phyloP scores from a whole-genome alignment of 2,888 invertebrate genomes.

The Mesopsocus fuscifrons region DNA sequence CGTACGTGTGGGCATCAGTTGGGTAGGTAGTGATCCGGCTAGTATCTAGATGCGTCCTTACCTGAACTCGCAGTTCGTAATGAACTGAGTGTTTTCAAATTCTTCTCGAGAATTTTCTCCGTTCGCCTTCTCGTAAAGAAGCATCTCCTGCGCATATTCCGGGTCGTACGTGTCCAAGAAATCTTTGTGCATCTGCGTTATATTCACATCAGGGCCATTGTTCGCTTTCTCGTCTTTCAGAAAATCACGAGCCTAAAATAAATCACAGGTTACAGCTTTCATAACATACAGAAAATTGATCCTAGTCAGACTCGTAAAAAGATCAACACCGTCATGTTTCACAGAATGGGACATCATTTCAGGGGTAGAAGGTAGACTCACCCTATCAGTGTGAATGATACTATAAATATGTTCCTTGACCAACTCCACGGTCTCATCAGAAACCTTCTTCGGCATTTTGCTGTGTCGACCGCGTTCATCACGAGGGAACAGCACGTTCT shows the following conservation, averaged over 20 bases:
- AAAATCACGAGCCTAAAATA: conserved; percentile 26
- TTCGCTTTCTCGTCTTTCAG: conserved; percentile 33
- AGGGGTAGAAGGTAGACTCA: no score
- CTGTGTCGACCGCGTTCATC: conserved; percentile 35
- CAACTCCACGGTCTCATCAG: conserved; percentile 30
- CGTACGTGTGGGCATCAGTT: no score
- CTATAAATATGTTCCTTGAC: conserved; percentile 35
- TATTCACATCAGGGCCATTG: conserved; percentile 32
- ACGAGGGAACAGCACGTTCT: conserved; percentile 35
- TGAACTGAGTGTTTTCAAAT: no score
- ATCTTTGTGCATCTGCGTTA: conserved; percentile 37
- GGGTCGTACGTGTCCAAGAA: conserved; percentile 35
- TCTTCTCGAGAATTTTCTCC: no score
- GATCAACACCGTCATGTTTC: no score
- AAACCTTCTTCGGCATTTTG: conserved; percentile 31
- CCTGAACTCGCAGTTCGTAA: no score
- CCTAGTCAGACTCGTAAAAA: no score
- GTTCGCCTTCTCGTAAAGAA: conserved; percentile 32
- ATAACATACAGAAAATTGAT: no score
- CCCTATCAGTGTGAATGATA: conserved; percentile 31
- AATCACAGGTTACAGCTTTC: no score
- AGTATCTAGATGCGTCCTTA: no score
- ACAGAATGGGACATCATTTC: no score
- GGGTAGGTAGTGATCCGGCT: no score
- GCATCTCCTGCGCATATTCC: conserved; percentile 30